Base-by-base conservation (phyloP, 2,888 invertebrate genomes). In the Dusona sp. region DNA sequence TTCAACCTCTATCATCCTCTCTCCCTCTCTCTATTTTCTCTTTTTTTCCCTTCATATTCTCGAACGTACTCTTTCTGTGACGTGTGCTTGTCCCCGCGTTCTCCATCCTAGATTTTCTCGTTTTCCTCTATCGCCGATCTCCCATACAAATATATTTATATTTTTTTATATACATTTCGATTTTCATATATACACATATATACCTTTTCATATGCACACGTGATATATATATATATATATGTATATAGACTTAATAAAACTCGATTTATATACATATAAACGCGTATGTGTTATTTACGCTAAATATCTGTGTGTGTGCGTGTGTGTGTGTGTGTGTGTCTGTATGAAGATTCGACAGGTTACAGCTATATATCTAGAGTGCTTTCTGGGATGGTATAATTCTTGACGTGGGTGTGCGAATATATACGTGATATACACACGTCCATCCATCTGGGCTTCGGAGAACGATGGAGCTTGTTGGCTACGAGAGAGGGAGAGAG, bases 401-500 rank as follows among this genome's bases (percentile, higher is more conserved):
- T 78, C 78, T 57, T n/a, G 36, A 54, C 3, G 72, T 42, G 72
- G 3, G 19, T 29, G 33, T 75, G 22, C 13, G 36, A 73, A 80
- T 72, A 65, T 68, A 51, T 57, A 45, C 13, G 61, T 25, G 45
- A 67, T 42, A 78, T 80, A 84, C 82, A 85, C 80, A 80, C 85
- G 85, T 87, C 86, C 87, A 89, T 89, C 89, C 87, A 88, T 89
- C 89, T 88, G 88, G 89, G 89, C 87, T 84, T 88, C 85, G 87
- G 78, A 74, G 80, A 77, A 84, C 77, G 81, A 42, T 42, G 64
- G 67, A 42, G 54, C 29, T 42, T 64, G 68, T 45, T 22, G 51
- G 68, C 16, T 22, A 36, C 13, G n/a, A 77, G 33, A 51, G 68
- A 65, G 72, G 13, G 45, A 74, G 77, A 48, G 64, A 65, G 72